Evolutionary conservation across 2,113 vertebrate genomes (phyloP).

Genomic region (Tragelaphus imberbis): DNA sequence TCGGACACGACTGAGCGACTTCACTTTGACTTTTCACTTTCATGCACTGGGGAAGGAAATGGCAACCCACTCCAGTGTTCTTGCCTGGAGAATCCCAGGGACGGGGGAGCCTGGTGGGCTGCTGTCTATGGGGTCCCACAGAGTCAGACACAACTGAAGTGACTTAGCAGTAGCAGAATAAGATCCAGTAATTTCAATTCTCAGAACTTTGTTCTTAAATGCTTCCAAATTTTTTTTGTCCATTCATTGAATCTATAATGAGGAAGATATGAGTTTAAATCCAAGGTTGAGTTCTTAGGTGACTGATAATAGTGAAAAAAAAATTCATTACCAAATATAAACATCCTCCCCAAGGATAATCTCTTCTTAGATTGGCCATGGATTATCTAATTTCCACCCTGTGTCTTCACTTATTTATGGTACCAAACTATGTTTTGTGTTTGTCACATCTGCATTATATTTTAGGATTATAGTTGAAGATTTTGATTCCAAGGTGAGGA

Average conservation of each 20-base stretch:
- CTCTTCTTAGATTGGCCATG: background rate
- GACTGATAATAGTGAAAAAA: background rate
- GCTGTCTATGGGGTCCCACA: too few species aligned
- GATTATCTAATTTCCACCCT: background rate
- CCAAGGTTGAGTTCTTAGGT: background rate
- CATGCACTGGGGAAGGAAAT: too few species aligned
- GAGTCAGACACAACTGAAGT: too few species aligned
- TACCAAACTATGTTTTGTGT: background rate
- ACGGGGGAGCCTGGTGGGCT: too few species aligned
- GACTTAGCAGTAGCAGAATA: background rate
- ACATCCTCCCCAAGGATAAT: background rate
- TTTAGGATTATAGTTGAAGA: background rate
- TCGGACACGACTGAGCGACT: too few species aligned
- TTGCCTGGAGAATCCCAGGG: too few species aligned
- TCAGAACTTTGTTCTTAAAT: background rate
- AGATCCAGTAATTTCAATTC: background rate
- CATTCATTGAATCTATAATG: background rate
- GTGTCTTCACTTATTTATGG: background rate
- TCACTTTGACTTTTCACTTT: too few species aligned
- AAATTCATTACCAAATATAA: background rate
- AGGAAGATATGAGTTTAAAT: background rate
- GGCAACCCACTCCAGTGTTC: too few species aligned
- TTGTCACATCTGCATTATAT: background rate
- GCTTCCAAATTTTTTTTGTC: background rate
- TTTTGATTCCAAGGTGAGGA: background rate